Evolutionary conservation across 2,888 invertebrate species (phyloP).

Genomic region (Caenorhabditis parvicauda): DNA sequence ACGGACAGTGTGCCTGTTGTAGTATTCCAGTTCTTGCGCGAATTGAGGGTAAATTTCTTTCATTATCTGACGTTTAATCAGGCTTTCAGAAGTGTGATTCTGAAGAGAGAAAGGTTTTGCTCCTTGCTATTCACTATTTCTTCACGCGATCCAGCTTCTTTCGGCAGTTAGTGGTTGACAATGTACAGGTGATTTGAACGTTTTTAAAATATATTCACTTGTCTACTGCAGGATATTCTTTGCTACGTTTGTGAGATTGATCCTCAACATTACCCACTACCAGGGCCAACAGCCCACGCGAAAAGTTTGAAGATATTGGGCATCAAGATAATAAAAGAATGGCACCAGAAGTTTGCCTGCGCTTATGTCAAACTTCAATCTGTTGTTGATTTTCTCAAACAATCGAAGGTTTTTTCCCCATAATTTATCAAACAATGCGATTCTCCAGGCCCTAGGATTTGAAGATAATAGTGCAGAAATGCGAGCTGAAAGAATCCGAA

Average conservation of each 20-base stretch:
- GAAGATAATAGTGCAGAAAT: conserved; percentile 19
- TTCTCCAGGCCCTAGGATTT: too few relatives aligned
- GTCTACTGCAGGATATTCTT: conserved; percentile 33
- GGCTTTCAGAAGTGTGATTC: too few relatives aligned
- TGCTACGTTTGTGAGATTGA: conserved; percentile 45
- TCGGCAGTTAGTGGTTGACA: conserved; percentile 35
- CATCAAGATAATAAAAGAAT: conserved; percentile 35
- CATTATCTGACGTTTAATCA: too few relatives aligned
- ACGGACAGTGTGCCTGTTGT: too few relatives aligned
- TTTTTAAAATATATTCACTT: not conserved
- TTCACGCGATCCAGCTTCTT: conserved; percentile 44
- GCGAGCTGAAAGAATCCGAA: conserved; percentile 9
- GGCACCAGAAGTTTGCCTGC: conserved; percentile 43
- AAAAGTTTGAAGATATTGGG: conserved; percentile 40
- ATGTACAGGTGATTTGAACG: conserved; percentile 29
- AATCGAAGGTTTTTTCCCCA: conserved; percentile 43
- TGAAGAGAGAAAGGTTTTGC: too few relatives aligned
- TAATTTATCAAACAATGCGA: conserved; percentile 12
- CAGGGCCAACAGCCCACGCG: conserved; percentile 36
- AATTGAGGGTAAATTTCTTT: too few relatives aligned
- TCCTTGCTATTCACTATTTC: conserved; percentile 47
- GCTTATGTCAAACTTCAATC: conserved; percentile 37
- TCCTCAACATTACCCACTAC: conserved; percentile 46
- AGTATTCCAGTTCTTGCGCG: too few relatives aligned
- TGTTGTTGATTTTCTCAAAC: conserved; percentile 29